A percentile compares a stretch with the other conserved stretches of the same genome.
Conservation (phyloP, 2,113 vertebrate genomes). For the Ellobius talpinus region DNA sequence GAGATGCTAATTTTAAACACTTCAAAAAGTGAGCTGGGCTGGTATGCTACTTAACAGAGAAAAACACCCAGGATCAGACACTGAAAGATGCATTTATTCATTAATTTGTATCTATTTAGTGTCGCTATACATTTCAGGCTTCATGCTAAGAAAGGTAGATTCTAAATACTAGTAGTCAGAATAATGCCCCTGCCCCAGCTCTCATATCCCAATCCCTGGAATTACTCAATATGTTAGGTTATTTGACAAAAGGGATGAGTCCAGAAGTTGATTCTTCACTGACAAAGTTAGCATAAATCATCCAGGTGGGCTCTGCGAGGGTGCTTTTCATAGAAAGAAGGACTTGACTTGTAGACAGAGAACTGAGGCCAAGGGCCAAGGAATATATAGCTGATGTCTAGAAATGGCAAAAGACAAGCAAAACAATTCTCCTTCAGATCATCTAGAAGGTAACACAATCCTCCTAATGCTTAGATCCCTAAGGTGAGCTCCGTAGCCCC, state of each 20-base stretch:
- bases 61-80: background rate
- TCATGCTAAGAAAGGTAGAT: background rate
- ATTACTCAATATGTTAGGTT: background rate
- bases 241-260: background rate
- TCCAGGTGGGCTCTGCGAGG: background rate
- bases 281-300: background rate
- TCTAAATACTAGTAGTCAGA: background rate
- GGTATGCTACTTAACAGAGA: background rate
- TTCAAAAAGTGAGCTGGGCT: background rate
- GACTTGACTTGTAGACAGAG: background rate
- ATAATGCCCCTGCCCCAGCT: background rate
- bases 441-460: background rate
- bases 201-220: background rate
- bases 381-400: background rate
- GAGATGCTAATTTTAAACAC: slow-evolving; percentile 25
- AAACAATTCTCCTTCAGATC: background rate
- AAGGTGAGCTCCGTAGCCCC: background rate
- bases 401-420: background rate
- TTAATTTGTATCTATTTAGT: background rate
- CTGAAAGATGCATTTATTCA: background rate
- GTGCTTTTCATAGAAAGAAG: background rate
- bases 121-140: background rate
- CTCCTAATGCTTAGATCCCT: background rate
- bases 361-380: background rate
- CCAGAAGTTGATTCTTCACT: background rate